Base-by-base conservation (phyloP, 2,888 invertebrate genomes). In the Scaptodrosophila latifasciaeformis region DNA sequence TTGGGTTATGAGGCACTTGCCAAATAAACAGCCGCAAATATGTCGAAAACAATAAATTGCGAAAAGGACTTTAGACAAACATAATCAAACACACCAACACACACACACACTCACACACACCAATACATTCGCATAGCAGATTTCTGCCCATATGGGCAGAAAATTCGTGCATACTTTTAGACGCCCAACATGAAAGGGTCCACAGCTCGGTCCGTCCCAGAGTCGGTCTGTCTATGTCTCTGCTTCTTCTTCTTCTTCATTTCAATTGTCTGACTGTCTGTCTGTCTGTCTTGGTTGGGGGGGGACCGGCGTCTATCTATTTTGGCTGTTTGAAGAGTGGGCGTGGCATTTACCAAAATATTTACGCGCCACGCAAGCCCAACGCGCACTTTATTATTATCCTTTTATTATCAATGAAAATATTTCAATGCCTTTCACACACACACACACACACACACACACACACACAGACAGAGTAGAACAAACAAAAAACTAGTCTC, bases 341-440 rank as follows among this genome's bases (percentile, higher is more conserved):
- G 21, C 39, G 18, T 39, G 21, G 18, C 24, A 40, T 4, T 17
- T 2, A 21, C 40, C 47, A 55, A 70, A 78, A 70, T 78, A 75
- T 72, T 75, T 66, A 71, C 72, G 64, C 76, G 61, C 24, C 4
- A 24, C 24, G 24, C 24, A 7, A 24, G 4, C 4, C 7, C 24
- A 24, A 59, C 71, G 68, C 61, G 69, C 70, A 64, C 76, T 78
- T 60, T 75, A 75, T 68, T 71, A 75, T 72, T 78, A 78, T 78
- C 72, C 71, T 71, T 78, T 72, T 72, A 72, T 75, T 72, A 78
- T 75, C 79, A 72, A 72, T 78, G 76, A 71, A 78, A 78, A 67
- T 54, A 69, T 37, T 24, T 24, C 24, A 5, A 24, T 24, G 24
- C 24, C 24, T 5, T 24, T 5, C 46, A 50, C 42, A 37, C 29